Evolutionary conservation across 2,113 vertebrate genomes (phyloP).

Genomic region (Etheostoma cragini): DNA sequence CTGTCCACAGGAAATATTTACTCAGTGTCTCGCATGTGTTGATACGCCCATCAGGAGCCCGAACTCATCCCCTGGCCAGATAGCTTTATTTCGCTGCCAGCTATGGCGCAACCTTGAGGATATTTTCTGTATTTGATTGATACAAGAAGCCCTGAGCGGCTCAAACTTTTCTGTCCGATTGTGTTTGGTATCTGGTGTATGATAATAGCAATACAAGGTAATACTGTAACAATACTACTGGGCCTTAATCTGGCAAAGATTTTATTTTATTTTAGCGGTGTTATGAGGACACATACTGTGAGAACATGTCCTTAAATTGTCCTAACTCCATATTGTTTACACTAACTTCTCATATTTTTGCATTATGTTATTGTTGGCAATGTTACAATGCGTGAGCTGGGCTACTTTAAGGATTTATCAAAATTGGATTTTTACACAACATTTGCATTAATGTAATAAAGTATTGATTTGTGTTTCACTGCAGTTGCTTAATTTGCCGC

Average conservation of each 20-base stretch:
- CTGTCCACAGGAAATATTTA: slow-evolving; percentile 58
- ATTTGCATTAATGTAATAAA: not conserved
- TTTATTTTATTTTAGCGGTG: not conserved
- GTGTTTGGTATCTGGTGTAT: not conserved
- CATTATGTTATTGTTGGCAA: not conserved
- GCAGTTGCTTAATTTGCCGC: not conserved
- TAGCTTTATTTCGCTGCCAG: slow-evolving; percentile 46
- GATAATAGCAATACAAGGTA: not conserved
- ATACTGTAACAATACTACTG: not conserved
- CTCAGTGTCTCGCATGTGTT: slow-evolving; percentile 35
- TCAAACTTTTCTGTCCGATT: slow-evolving; percentile 12
- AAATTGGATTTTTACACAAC: not conserved
- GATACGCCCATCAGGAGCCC: slow-evolving; percentile 28
- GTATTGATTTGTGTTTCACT: not conserved
- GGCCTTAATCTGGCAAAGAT: not conserved
- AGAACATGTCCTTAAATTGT: not conserved
- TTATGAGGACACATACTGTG: not conserved
- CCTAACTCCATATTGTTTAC: not conserved
- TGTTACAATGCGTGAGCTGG: not conserved
- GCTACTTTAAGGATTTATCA: not conserved
- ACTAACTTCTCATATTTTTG: not conserved
- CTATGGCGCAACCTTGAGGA: slow-evolving; percentile 27
- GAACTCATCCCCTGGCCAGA: slow-evolving; percentile 39
- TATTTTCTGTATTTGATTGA: slow-evolving; percentile 24
- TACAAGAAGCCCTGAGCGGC: not conserved